A percentile compares a stretch with the other conserved stretches of the same genome.
Evolutionary conservation across 2,888 invertebrate species (phyloP).

Genomic region (Arctia plantaginis): DNA sequence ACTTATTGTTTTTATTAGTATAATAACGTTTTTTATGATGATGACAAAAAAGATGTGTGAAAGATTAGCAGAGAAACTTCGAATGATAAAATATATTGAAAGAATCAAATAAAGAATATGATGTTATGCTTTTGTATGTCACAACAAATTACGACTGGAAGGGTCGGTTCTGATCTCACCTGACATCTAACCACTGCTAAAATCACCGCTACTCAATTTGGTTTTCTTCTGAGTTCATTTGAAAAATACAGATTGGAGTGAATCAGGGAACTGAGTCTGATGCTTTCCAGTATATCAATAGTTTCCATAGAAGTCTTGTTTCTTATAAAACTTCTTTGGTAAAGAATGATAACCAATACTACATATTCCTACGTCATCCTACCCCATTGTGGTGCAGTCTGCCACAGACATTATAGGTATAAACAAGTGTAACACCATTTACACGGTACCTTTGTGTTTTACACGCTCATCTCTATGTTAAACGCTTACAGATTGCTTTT

Average conservation of each 20-base stretch:
- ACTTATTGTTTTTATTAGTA: background rate
- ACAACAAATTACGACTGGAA: background rate
- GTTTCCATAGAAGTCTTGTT: too few species aligned
- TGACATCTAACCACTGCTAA: background rate
- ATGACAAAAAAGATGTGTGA: too few species aligned
- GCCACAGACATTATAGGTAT: constrained; percentile 59
- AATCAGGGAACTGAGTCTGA: too few species aligned
- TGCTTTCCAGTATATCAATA: too few species aligned
- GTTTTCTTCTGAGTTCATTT: background rate
- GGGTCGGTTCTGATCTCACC: background rate
- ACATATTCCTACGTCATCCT: constrained; percentile 25
- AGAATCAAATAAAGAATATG: background rate
- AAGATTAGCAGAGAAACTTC: too few species aligned
- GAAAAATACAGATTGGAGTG: background rate
- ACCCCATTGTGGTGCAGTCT: constrained; percentile 39
- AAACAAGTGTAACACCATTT: constrained; percentile 73
- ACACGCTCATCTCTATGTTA: constrained; percentile 59
- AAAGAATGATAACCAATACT: constrained; percentile 15
- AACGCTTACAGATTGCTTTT: constrained; percentile 60
- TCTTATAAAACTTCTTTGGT: too few species aligned
- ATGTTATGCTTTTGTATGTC: background rate
- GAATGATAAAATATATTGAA: too few species aligned
- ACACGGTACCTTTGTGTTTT: constrained; percentile 76
- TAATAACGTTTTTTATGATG: background rate
- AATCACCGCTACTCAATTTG: background rate